These are phyloP conservation scores for Apolygus lucorum DNA, from an alignment of 1,140 invertebrate species.

Conservation along the genomic window DNA sequence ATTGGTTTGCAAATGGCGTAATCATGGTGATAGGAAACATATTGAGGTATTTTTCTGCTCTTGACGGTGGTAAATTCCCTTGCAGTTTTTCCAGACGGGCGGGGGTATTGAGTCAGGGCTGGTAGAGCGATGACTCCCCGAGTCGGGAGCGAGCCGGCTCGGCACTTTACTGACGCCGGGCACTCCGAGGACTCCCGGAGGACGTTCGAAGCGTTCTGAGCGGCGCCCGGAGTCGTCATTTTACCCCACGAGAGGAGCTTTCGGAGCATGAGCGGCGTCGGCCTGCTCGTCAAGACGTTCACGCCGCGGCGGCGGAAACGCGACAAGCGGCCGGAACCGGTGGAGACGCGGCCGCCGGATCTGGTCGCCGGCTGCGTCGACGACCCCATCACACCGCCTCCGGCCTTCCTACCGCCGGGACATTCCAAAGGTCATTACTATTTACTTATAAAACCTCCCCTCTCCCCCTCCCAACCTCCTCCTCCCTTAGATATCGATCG, in stretches of 20 bases:
- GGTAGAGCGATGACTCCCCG: too few relatives aligned
- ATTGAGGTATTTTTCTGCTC: not conserved
- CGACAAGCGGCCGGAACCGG: conserved; percentile 49
- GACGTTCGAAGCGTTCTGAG: too few relatives aligned
- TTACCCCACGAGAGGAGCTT: too few relatives aligned
- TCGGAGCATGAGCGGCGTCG: conserved; percentile 52
- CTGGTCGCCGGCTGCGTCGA: conserved; percentile 46
- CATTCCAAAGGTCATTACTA: conserved; percentile 44
- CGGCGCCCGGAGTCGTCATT: not conserved
- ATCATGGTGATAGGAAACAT: too few relatives aligned
- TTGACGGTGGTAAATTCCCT: not conserved
- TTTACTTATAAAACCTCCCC: too few relatives aligned
- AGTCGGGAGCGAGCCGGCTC: too few relatives aligned
- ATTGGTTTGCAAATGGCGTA: too few relatives aligned
- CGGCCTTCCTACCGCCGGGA: conserved; percentile 52
- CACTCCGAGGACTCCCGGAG: too few relatives aligned
- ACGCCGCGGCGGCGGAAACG: conserved; percentile 50
- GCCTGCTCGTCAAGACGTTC: conserved; percentile 56
- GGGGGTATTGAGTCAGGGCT: too few relatives aligned
- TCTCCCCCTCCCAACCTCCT: too few relatives aligned
- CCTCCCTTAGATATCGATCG: too few relatives aligned
- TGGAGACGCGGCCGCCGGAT: conserved; percentile 42
- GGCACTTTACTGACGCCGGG: too few relatives aligned
- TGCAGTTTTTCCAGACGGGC: not conserved
- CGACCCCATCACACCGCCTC: conserved; percentile 55